phyloP scores from a whole-genome alignment of 2,113 vertebrate species.

The Apteryx mantelli region DNA sequence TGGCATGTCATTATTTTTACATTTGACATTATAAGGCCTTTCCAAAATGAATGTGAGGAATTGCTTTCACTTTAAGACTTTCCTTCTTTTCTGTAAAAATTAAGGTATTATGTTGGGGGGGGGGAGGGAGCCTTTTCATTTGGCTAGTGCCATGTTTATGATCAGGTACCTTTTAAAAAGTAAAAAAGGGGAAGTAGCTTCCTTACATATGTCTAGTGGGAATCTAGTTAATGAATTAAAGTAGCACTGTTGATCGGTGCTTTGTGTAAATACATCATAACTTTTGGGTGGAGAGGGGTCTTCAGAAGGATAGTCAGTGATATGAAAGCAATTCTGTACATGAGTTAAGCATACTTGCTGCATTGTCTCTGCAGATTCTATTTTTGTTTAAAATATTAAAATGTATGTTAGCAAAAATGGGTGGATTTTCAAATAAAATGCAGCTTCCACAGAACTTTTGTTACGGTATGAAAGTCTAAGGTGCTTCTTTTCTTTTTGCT shows the following conservation, averaged over 20 bases:
- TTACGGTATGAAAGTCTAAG: slow-evolving; percentile 78
- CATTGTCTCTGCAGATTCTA: slow-evolving; percentile 95
- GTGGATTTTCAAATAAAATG: slow-evolving; percentile 99
- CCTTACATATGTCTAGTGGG: slow-evolving; percentile 84
- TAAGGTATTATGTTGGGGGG: slow-evolving; percentile 35
- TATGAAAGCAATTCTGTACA: slow-evolving; percentile 94
- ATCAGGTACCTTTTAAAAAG: slow-evolving; percentile 72
- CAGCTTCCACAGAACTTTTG: slow-evolving; percentile 93
- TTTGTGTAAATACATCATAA: slow-evolving; percentile 90
- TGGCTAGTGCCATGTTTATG: slow-evolving; percentile 71
- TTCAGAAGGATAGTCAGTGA: slow-evolving; percentile 87
- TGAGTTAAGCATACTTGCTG: slow-evolving; percentile 93
- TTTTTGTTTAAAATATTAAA: slow-evolving; percentile 98
- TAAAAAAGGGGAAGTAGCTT: slow-evolving; percentile 75
- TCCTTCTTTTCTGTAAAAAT: slow-evolving; percentile 81
- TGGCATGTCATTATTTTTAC: slow-evolving; percentile 94
- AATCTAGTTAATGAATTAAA: slow-evolving; percentile 75
- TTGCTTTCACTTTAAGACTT: slow-evolving; percentile 95
- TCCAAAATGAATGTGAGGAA: slow-evolving; percentile 97
- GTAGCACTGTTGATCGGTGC: slow-evolving; percentile 96
- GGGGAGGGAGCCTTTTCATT: slow-evolving; percentile 60
- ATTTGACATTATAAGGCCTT: slow-evolving; percentile 91
- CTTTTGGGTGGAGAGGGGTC: slow-evolving; percentile 77
- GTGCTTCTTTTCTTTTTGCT: slow-evolving; percentile 66
- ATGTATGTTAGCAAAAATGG: slow-evolving; percentile 96